Base-by-base conservation (phyloP, 2,888 invertebrate species). In the Lasioglossum leucozonium region DNA sequence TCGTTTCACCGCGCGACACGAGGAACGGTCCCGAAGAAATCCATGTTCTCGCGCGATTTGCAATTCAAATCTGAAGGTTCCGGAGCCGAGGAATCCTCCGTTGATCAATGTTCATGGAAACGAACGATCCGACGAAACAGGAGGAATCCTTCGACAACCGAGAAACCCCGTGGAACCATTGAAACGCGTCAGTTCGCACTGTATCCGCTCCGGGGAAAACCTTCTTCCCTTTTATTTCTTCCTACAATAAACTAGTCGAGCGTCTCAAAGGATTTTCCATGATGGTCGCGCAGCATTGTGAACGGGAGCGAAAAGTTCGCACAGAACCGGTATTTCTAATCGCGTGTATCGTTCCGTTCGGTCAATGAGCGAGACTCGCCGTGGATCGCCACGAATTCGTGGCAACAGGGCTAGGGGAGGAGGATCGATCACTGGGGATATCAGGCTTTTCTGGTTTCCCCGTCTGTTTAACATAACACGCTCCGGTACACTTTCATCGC, bases 401-500 rank as follows among this genome's bases (percentile, higher is more conserved):
- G 18, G 77, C 77, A 72, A 71, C 72, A 55, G 47, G 62, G 30
- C 37, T n/a, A 11, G 55, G n/a, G n/a, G n/a, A n/a, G n/a, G n/a
- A 11, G 44, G 76, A 79, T 81, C 85, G 81, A 86, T 85, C 85
- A 76, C 65, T 22, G 44, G 58, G 4, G 8, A 51, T 44, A 86
- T 85, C 82, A 79, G 86, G 86, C 82, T 86, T 86, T 79, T 86
- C 86, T 74, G 86, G 77, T 86, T 86, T 73, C 37, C 34, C 71
- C 34, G 37, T 40, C 79, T 86, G 74, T 47, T 86, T 86, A 82
- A 86, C 86, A 86, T 86, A 86, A 86, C 82, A 79, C 82, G 86
- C 86, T 86, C 77, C 13, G 85, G 85, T 80, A 86, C 79, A 82
- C 86, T 80, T 86, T 86, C 86, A 79, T 78, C 82, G 77, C 55